Evolutionary conservation across 2,888 invertebrate species (phyloP).

Genomic region (Chaetogeoica ovagalla): DNA sequence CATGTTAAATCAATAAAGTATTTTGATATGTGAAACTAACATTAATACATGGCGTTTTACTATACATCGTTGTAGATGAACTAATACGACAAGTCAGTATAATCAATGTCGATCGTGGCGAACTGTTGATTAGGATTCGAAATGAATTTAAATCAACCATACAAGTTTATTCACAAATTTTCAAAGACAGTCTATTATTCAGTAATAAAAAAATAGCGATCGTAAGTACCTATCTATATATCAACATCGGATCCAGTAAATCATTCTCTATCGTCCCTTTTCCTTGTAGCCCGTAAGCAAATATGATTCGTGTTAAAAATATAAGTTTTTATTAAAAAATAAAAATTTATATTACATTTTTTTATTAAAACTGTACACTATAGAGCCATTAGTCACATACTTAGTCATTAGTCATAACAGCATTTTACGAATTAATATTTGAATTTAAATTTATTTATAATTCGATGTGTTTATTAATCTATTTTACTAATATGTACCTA

Average conservation of each 20-base stretch:
- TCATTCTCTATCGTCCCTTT: neutral
- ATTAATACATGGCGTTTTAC: neutral
- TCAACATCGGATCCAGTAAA: neutral
- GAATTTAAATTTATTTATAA: too few relatives aligned
- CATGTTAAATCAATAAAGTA: too few relatives aligned
- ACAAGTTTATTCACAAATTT: neutral
- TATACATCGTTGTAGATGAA: slow-evolving; percentile 13
- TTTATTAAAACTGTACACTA: too few relatives aligned
- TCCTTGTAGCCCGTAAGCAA: neutral
- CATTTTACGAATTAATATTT: too few relatives aligned
- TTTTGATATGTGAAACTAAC: too few relatives aligned
- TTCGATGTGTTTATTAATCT: neutral
- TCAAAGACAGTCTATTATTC: slow-evolving; percentile 5
- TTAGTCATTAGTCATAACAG: too few relatives aligned
- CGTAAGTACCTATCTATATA: slow-evolving; percentile 10
- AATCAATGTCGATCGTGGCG: neutral
- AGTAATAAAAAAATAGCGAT: neutral
- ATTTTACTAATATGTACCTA: neutral
- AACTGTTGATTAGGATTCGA: slow-evolving; percentile 27
- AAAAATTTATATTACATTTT: too few relatives aligned
- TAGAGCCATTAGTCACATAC: too few relatives aligned
- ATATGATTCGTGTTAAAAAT: too few relatives aligned
- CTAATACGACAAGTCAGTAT: slow-evolving; percentile 19
- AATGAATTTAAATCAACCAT: neutral
- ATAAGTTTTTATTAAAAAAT: too few relatives aligned